Conservation (phyloP, 2,888 invertebrate genomes). For the Dorcus hopei region DNA sequence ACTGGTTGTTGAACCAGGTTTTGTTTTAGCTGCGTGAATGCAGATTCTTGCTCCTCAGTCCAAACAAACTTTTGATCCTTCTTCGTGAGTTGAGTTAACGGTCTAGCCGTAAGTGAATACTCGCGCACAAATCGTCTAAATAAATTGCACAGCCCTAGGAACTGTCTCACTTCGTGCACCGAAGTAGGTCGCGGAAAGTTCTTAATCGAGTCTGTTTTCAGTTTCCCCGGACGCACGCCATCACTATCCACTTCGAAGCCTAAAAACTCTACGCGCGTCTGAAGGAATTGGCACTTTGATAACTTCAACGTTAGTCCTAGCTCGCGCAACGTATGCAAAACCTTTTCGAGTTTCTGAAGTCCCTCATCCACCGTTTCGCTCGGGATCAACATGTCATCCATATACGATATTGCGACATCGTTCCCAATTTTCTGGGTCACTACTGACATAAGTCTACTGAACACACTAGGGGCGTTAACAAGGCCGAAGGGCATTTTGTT, state of each 20-base stretch:
- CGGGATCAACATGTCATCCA: constrained; percentile 23
- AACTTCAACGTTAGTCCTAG: constrained; percentile 34
- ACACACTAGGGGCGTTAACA: constrained; percentile 7
- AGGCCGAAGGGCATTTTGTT: constrained; percentile 4
- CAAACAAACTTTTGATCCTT: constrained; percentile 20
- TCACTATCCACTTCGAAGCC: neutral
- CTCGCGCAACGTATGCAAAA: constrained; percentile 26
- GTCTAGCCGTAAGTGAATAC: constrained; percentile 15
- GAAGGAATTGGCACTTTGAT: constrained; percentile 41
- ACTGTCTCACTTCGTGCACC: neutral
- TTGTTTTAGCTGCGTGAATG: constrained; percentile 24
- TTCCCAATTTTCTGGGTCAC: constrained; percentile 31
- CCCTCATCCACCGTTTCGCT: constrained; percentile 25
- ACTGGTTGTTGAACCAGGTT: constrained; percentile 19
- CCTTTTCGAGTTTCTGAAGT: constrained; percentile 29
- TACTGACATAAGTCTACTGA: constrained; percentile 6
- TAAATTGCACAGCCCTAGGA: constrained; percentile 3
- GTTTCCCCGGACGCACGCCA: neutral
- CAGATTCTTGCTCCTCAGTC: constrained; percentile 9
- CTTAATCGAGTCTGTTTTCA: neutral
- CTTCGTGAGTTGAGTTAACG: constrained; percentile 28
- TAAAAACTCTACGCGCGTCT: constrained; percentile 10
- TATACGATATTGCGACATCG: constrained; percentile 16
- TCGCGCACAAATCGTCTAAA: constrained; percentile 6
- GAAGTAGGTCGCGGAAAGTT: constrained; percentile 1